Evolutionary conservation across 2,113 vertebrate genomes (phyloP).

Genomic region (Micronycteris hirsuta): DNA sequence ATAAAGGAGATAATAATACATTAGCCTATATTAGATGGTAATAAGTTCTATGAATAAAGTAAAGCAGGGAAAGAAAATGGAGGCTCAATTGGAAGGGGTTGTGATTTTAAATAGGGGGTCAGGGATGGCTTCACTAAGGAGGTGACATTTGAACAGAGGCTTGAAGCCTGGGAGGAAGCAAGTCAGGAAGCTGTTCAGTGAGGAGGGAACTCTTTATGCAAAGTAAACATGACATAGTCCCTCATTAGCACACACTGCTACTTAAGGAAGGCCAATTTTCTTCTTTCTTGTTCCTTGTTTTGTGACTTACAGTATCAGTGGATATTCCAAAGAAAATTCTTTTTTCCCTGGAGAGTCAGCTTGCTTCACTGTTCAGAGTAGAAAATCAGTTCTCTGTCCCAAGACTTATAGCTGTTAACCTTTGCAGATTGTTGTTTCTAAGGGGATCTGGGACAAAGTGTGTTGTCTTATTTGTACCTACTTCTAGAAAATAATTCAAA

Average conservation of each 20-base stretch:
- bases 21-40: neutral
- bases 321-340: neutral
- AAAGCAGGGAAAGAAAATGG: neutral
- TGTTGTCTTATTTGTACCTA: neutral
- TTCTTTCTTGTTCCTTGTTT: neutral
- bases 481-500: constrained; percentile 9
- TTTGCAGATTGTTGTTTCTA: neutral
- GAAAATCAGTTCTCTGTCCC: neutral
- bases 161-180: neutral
- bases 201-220: neutral
- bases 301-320: neutral
- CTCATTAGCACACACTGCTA: neutral
- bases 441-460: neutral
- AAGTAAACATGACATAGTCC: neutral
- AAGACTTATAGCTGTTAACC: neutral
- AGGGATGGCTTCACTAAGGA: neutral
- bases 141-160: neutral
- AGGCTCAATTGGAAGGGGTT: neutral
- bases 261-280: neutral
- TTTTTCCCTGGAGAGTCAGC: neutral
- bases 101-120: neutral
- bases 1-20: neutral
- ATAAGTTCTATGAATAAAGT: neutral
- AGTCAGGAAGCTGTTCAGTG: neutral
- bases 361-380: neutral